Percentiles rank a stretch among this genome's conserved stretches.
phyloP scores from a whole-genome alignment of 2,797 vertebrate genomes.

The Liparis tanakae region DNA sequence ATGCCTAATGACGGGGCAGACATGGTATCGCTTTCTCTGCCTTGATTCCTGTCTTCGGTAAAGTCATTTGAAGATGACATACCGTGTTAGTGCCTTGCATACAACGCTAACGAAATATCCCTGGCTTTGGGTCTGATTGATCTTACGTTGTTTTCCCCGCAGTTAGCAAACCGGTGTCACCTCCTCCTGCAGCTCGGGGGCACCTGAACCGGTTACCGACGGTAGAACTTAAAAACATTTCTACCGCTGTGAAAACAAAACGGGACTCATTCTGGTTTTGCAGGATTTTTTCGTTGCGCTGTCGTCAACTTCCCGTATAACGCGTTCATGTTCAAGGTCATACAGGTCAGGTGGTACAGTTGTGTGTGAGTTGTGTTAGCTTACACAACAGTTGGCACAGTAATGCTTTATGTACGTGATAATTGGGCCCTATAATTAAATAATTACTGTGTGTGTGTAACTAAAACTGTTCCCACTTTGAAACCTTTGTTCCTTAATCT shows the following conservation, averaged over 20 bases:
- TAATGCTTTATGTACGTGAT: not conserved
- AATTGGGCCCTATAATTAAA: not conserved
- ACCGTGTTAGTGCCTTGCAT: not conserved
- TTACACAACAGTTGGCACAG: not conserved
- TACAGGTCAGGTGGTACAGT: not conserved
- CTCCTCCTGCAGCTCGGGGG: too few species aligned
- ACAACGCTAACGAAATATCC: too few species aligned
- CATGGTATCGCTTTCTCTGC: too few species aligned
- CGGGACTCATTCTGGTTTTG: constrained; percentile 2
- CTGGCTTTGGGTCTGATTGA: constrained; percentile 2
- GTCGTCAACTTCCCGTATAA: not conserved
- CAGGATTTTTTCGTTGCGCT: not conserved
- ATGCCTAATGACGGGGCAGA: not conserved
- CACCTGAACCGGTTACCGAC: not conserved
- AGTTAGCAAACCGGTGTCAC: too few species aligned
- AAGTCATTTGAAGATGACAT: not conserved
- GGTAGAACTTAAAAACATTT: too few species aligned
- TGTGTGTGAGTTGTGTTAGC: too few species aligned
- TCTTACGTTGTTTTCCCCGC: constrained; percentile 2
- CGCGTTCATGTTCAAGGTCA: not conserved
- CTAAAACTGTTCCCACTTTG: not conserved
- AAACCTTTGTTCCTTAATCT: too few species aligned
- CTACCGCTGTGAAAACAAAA: not conserved
- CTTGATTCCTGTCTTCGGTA: not conserved
- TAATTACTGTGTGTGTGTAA: not conserved